Evolutionary conservation across 2,888 invertebrate genomes (phyloP).

Genomic region (Gryllus longicercus): DNA sequence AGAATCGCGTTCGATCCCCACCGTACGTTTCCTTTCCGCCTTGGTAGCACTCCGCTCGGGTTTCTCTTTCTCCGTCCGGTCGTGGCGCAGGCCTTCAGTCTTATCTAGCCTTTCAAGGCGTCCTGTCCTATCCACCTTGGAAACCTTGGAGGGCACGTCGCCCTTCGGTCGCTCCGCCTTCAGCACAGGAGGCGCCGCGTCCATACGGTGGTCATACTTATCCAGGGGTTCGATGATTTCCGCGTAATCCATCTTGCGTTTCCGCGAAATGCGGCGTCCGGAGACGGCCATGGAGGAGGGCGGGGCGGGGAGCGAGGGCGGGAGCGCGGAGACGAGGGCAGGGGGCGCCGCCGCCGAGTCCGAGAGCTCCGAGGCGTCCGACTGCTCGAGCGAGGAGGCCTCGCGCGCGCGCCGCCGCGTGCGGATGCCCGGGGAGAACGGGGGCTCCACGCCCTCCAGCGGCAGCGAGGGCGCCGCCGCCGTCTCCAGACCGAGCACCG

Average conservation of each 20-base stretch:
- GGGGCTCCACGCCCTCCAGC: neutral
- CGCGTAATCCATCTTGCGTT: neutral
- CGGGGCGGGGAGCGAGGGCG: neutral
- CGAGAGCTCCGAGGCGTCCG: neutral
- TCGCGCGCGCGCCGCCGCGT: neutral
- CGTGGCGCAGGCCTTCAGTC: neutral
- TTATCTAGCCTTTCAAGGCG: neutral
- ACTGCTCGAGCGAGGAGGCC: neutral
- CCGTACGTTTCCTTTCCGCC: neutral
- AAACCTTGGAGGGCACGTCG: neutral
- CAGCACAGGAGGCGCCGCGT: neutral
- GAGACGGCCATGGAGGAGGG: neutral
- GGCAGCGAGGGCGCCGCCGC: neutral
- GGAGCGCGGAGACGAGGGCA: neutral
- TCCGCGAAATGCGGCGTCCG: neutral
- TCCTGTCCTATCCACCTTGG: neutral
- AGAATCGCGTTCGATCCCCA: neutral
- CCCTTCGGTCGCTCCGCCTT: neutral
- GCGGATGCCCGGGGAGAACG: neutral
- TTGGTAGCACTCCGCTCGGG: neutral
- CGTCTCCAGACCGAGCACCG: neutral
- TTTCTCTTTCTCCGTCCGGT: neutral
- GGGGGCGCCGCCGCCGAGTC: neutral
- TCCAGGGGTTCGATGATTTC: neutral
- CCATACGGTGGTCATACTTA: neutral